A percentile compares a stretch with the other conserved stretches of the same genome.
phyloP scores from a whole-genome alignment of 2,797 vertebrate species.

The Pipistrellus pygmaeus region DNA sequence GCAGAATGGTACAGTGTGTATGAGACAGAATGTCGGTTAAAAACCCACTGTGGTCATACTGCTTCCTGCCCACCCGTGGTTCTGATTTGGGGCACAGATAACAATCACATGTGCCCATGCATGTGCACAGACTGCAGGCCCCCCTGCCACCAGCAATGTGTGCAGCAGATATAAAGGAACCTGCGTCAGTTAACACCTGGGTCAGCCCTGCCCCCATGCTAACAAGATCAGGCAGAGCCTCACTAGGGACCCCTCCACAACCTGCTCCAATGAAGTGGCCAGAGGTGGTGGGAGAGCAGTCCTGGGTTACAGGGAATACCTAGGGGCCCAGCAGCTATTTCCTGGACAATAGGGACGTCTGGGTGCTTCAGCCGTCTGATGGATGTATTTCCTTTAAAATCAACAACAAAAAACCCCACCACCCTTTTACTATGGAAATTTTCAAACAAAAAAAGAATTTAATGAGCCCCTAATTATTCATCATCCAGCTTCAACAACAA shows the following conservation, averaged over 20 bases:
- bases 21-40: conserved; percentile 23
- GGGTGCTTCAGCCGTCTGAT: not conserved
- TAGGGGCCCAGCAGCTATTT: not conserved
- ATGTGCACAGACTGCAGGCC: not conserved
- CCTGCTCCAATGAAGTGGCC: not conserved
- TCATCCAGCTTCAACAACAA: conserved; percentile 23
- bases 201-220: not conserved
- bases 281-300: not conserved
- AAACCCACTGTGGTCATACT: conserved; percentile 30
- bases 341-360: not conserved
- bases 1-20: not conserved
- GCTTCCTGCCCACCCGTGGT: conserved; percentile 55
- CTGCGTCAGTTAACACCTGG: not conserved
- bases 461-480: not conserved
- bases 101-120: not conserved
- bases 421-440: conserved; percentile 10
- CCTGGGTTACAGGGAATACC: not conserved
- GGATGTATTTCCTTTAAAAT: not conserved
- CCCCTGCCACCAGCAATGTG: not conserved
- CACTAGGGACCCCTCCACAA: not conserved
- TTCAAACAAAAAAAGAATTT: not conserved
- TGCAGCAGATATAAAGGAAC: not conserved
- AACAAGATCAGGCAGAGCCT: not conserved
- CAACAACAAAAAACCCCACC: not conserved
- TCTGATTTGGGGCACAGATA: not conserved